Percentiles rank a stretch among this genome's conserved stretches.
phyloP scores from a whole-genome alignment of 2,113 vertebrate genomes.

The Gymnobelideus leadbeateri region DNA sequence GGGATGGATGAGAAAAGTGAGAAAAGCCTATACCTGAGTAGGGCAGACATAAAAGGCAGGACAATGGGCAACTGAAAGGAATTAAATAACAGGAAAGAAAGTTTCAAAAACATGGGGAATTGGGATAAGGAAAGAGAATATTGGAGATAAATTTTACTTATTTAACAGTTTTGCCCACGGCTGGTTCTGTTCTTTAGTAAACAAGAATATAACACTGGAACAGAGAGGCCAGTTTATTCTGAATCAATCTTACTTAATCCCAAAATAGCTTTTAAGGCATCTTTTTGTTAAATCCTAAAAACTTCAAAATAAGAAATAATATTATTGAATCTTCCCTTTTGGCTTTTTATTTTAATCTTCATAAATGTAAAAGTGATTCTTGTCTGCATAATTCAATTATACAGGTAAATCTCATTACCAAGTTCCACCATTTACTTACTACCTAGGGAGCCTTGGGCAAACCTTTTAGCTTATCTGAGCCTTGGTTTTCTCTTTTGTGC shows the following conservation, averaged over 20 bases:
- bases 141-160: neutral
- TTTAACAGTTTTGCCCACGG: neutral
- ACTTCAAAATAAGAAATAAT: neutral
- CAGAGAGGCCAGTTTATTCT: neutral
- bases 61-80: neutral
- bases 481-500: neutral
- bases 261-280: neutral
- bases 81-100: neutral
- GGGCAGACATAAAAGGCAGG: neutral
- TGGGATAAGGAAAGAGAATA: neutral
- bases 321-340: neutral
- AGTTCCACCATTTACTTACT: neutral
- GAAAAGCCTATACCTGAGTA: neutral
- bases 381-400: neutral
- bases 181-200: neutral
- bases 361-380: neutral
- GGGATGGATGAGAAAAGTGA: neutral
- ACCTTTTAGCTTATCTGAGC: neutral
- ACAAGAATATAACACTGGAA: neutral
- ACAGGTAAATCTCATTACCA: neutral
- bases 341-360: neutral
- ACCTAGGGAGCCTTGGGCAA: neutral
- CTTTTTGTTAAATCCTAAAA: neutral
- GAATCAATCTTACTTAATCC: neutral
- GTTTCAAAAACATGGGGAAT: neutral